These are phyloP conservation scores for Turdus rufiventris DNA, from an alignment of 2,113 vertebrate genomes.

Conservation along the genomic window DNA sequence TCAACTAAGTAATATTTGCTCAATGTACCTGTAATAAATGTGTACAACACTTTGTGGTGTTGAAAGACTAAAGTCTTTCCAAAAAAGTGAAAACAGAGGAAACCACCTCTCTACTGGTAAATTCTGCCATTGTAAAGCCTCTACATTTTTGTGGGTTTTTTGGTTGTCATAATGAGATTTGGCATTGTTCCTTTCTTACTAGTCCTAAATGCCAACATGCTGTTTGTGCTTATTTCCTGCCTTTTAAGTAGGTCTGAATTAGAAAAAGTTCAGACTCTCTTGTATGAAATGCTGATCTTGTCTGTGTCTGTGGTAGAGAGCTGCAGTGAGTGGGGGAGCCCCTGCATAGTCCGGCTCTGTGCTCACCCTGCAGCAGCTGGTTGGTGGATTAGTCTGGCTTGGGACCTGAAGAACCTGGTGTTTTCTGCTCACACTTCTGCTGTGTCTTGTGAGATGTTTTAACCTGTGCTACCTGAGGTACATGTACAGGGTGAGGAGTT, in stretches of 20 bases:
- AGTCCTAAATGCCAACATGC: neutral
- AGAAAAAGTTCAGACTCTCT: neutral
- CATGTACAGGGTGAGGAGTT: neutral
- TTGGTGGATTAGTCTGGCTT: accelerated
- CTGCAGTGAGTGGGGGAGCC: neutral
- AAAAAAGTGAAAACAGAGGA: neutral
- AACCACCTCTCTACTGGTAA: neutral
- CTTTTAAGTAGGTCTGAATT: neutral
- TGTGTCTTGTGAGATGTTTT: neutral
- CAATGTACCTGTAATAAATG: neutral
- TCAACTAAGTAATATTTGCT: neutral
- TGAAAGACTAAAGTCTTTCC: neutral
- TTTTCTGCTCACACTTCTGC: neutral
- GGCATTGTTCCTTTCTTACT: neutral
- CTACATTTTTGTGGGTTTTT: accelerated
- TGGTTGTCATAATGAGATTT: neutral
- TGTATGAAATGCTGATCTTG: neutral
- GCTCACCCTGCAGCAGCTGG: neutral
- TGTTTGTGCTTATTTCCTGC: neutral
- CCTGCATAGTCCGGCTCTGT: accelerated
- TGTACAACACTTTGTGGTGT: neutral
- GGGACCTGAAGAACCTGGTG: neutral
- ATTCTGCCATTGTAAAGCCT: neutral
- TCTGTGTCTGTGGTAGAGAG: neutral
- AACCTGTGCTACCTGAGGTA: neutral